Evolutionary conservation across 2,888 invertebrate species (phyloP), one percentile per base, ranked within the genome.

Genomic region (Callyntrura sp.): DNA sequence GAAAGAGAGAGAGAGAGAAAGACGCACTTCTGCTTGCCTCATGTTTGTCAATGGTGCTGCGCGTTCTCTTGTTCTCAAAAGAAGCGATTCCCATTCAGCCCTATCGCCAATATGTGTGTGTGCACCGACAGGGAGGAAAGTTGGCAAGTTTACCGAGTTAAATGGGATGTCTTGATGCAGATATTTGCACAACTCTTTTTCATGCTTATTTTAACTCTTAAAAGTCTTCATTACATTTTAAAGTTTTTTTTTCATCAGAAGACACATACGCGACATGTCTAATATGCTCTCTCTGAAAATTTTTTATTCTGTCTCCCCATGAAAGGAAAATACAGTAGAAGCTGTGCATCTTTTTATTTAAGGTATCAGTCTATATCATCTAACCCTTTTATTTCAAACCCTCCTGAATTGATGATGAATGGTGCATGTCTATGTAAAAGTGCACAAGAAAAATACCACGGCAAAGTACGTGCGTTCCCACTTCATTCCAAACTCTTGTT

Each of bases 81-180:
- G 25, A 23, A 76, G 25, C 23, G 12, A 5, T 70, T 73, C 48
- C 48, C 45, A 79, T 4, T 35, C 55, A 60, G 45, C 45, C 43
- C 14, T 25, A 25, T 57, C 43, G 17, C 20, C 35, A 57, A 84
- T 62, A 48, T n/a, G n/a, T n/a, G n/a, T n/a, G n/a, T n/a, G n/a
- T n/a, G n/a, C 4, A 70, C 51, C 17, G 51, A 68, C 25, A 51
- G 25, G 43, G 28, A 43, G 60, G 17, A 51, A 85, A 82, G 82
- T 88, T 88, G 88, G 81, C 88, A 88, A 70, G 88, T 82, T 88
- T 88, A 48, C 57, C 70, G 25, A 88, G 82, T 45, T 82, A 45
- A 81, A 82, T 82, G 81, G 82, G 70, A 88, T 88, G 82, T 81
- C 60, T 57, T 45, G 35, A 81, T 70, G 70, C 57, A 73, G 60